Conservation (phyloP, 2,113 vertebrate genomes). For the Phylloscopus whistleri region DNA sequence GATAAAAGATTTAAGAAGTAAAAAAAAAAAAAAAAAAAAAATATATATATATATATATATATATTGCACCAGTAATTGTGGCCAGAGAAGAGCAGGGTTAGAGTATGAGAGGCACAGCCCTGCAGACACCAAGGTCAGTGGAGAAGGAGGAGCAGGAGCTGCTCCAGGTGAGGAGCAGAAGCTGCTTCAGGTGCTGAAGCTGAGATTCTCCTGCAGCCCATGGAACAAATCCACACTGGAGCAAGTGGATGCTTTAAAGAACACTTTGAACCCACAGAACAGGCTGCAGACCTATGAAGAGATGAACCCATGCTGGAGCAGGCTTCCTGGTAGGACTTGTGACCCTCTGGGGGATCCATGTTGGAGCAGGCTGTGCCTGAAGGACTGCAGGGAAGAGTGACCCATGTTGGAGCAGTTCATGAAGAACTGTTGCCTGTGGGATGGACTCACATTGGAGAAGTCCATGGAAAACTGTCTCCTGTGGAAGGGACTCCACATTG, state of each 20-base stretch:
- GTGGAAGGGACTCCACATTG: neutral
- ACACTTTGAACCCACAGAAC: rapidly evolving
- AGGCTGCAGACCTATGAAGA: neutral
- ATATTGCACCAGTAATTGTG: neutral
- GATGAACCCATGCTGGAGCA: neutral
- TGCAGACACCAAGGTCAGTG: neutral
- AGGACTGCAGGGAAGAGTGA: neutral
- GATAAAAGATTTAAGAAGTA: neutral
- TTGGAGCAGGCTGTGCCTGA: neutral
- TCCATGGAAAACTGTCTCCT: neutral
- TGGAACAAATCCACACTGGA: neutral
- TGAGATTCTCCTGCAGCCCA: neutral
- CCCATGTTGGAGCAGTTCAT: neutral
- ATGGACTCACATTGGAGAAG: neutral
- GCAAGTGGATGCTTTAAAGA: neutral
- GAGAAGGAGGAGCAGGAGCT: neutral
- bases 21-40: neutral
- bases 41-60: too few species aligned
- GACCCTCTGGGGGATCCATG: neutral
- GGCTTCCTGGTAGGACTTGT: neutral
- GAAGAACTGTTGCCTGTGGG: neutral
- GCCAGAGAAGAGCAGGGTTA: neutral
- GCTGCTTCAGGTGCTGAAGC: neutral
- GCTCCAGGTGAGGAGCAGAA: neutral
- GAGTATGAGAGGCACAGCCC: neutral